These are phyloP conservation scores for Ceratosolen fusciceps DNA, from an alignment of 1,140 invertebrate species.

Conservation along the genomic window DNA sequence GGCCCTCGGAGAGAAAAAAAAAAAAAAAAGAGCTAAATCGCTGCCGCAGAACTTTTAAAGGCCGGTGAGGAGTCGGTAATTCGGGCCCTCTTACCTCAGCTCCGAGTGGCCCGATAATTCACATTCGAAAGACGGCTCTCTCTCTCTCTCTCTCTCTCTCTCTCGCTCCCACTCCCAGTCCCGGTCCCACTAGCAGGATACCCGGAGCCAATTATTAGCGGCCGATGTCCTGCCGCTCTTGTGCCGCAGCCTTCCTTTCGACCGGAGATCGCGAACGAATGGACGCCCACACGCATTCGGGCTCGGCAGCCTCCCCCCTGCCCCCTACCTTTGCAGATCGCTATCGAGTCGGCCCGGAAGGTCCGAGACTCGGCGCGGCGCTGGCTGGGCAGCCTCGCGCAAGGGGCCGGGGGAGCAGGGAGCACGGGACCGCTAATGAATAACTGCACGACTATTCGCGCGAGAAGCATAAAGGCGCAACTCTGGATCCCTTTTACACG, in stretches of 20 bases:
- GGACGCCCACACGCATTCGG: conserved; percentile 39
- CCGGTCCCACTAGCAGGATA: too few species aligned
- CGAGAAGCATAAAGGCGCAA: conserved; percentile 7
- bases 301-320: neutral
- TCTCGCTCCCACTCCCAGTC: too few species aligned
- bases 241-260: conserved; percentile 12
- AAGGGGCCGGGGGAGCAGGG: neutral
- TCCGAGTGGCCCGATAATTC: conserved; percentile 28
- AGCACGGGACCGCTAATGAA: conserved; percentile 32
- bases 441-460: conserved; percentile 22
- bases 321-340: conserved; percentile 26
- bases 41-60: neutral
- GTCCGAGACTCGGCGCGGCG: neutral
- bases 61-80: neutral
- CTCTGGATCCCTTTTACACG: neutral
- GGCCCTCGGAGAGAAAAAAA: conserved; percentile 3
- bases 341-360: conserved; percentile 20
- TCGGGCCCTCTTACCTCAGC: conserved; percentile 2
- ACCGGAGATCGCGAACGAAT: conserved; percentile 21
- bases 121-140: conserved; percentile 25
- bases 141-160: too few species aligned
- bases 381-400: neutral
- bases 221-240: conserved; percentile 30
- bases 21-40: neutral
- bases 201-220: conserved; percentile 39